Conservation (phyloP, 2,113 vertebrate species). For the Hipposideros armiger region DNA sequence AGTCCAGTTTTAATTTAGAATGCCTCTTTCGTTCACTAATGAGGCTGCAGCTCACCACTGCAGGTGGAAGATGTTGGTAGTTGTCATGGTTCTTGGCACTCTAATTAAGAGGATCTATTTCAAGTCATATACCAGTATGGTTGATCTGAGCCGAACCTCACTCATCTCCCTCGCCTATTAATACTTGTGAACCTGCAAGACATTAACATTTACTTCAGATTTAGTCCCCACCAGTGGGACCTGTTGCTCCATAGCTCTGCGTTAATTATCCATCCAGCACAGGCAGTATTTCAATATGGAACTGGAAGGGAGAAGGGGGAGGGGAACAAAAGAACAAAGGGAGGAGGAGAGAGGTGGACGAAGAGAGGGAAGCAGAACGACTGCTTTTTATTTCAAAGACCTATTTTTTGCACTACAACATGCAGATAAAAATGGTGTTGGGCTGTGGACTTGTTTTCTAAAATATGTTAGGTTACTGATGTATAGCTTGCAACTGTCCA, state of each 20-base stretch:
- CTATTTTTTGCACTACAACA: constrained; percentile 45
- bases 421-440: constrained; percentile 53
- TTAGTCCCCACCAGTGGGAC: constrained; percentile 83
- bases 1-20: constrained; percentile 78
- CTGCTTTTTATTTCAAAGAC: constrained; percentile 70
- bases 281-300: constrained; percentile 79
- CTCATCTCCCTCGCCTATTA: constrained; percentile 80
- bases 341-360: constrained; percentile 41
- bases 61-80: constrained; percentile 79
- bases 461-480: neutral
- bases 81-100: constrained; percentile 83
- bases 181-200: constrained; percentile 77
- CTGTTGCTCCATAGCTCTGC: constrained; percentile 83
- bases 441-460: neutral
- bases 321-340: constrained; percentile 73
- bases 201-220: constrained; percentile 73
- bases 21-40: constrained; percentile 82
- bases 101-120: constrained; percentile 81
- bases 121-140: constrained; percentile 71
- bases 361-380: constrained; percentile 57
- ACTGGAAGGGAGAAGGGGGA: constrained; percentile 57
- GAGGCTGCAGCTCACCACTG: constrained; percentile 80
- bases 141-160: constrained; percentile 76
- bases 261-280: constrained; percentile 79
- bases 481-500: neutral